Conservation (phyloP, 2,113 vertebrate species). For the Lepisosteus osseus region DNA sequence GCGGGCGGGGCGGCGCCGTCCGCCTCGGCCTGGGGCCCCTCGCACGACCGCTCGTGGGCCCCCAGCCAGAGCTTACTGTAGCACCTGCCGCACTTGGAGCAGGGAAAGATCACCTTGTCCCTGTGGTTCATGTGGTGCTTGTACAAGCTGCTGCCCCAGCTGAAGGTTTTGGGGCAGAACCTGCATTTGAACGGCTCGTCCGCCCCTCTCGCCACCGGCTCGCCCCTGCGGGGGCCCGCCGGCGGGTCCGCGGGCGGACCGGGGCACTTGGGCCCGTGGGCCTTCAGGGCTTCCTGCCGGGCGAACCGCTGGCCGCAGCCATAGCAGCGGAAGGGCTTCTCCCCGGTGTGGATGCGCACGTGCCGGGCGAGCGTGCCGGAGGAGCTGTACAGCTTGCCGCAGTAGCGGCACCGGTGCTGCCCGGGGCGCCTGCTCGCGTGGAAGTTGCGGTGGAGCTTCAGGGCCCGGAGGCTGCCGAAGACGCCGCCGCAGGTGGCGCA, state of each 20-base stretch:
- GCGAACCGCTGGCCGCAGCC: constrained; percentile 58
- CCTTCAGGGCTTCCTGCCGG: constrained; percentile 33
- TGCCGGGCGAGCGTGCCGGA: constrained; percentile 50
- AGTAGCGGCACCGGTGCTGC: constrained; percentile 19
- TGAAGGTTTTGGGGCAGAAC: constrained; percentile 53
- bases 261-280: constrained; percentile 49
- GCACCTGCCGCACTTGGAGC: constrained; percentile 54
- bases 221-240: neutral
- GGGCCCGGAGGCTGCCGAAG: constrained; percentile 41
- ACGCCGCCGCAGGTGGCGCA: constrained; percentile 57
- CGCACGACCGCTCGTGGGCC: constrained; percentile 40
- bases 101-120: constrained; percentile 43
- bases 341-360: constrained; percentile 55
- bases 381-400: neutral
- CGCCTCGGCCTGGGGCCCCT: neutral
- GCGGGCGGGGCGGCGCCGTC: constrained; percentile 12
- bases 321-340: constrained; percentile 52
- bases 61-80: constrained; percentile 46
- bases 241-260: neutral
- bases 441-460: constrained; percentile 55
- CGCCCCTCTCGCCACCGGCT: neutral
- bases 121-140: constrained; percentile 52
- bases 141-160: constrained; percentile 30
- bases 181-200: constrained; percentile 34
- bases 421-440: constrained; percentile 45